Conservation (phyloP, 2,797 vertebrate species). For the Gymnopithys bicolor region DNA sequence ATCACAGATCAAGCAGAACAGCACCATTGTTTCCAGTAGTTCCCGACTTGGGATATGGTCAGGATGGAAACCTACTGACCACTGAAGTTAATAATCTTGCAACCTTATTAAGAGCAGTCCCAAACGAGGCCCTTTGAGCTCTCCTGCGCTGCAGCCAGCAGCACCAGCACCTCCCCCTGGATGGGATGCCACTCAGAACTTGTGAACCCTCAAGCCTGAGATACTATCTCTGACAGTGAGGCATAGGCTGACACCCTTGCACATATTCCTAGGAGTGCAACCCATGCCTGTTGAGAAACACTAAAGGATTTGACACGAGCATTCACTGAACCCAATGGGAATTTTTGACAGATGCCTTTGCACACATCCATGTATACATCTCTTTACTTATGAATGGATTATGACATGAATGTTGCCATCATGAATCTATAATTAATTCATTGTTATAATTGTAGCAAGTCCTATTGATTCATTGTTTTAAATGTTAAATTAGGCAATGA, state of each 20-base stretch:
- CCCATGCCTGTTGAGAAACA: neutral
- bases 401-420: neutral
- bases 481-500: neutral
- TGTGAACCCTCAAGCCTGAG: rapidly evolving
- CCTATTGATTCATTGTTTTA: neutral
- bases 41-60: neutral
- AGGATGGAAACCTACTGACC: neutral
- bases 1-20: neutral
- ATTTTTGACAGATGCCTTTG: neutral
- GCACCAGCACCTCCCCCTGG: neutral
- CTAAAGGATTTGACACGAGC: neutral
- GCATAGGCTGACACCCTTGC: neutral
- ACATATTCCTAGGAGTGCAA: neutral
- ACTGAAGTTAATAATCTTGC: neutral
- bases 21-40: neutral
- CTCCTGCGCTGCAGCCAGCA: neutral
- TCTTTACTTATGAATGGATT: neutral
- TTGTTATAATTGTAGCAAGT: neutral
- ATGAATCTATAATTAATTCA: neutral
- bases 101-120: neutral
- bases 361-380: too few relatives aligned
- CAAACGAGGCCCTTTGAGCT: neutral
- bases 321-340: neutral
- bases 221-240: neutral
- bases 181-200: neutral